A percentile compares a stretch with the other conserved stretches of the same genome.
phyloP scores from a whole-genome alignment of 64 coral and sea anemone species.

The Pachyseris speciosa region DNA sequence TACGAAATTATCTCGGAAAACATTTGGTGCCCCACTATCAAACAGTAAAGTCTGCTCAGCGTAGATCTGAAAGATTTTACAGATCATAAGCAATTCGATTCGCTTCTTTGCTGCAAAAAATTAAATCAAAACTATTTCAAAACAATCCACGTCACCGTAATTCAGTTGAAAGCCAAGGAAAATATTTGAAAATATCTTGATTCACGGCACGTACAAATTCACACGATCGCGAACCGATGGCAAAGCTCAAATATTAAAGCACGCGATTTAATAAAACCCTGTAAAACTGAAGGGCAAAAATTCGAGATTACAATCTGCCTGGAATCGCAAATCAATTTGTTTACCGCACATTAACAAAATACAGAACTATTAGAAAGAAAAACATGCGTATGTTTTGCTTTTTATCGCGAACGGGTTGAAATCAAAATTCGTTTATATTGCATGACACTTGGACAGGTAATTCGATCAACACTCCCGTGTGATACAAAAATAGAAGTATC shows the following conservation, averaged over 20 bases:
- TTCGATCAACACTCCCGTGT: constrained; percentile 13
- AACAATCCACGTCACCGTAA: not conserved
- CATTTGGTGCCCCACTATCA: not conserved
- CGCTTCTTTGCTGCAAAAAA: not conserved
- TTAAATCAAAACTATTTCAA: not conserved
- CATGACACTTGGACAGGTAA: constrained; percentile 17
- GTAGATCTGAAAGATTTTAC: not conserved
- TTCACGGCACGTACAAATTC: not conserved
- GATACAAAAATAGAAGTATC: not conserved
- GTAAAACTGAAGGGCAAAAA: constrained; percentile 5
- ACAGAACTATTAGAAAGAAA: constrained; percentile 6
- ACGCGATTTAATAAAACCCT: not conserved
- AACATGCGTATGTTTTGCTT: constrained; percentile 13
- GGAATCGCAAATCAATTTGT: not conserved
- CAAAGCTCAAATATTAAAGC: no score
- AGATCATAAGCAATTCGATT: not conserved
- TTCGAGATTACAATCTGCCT: not conserved
- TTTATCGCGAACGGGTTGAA: not conserved
- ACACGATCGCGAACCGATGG: not conserved
- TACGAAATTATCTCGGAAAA: not conserved
- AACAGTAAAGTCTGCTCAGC: not conserved
- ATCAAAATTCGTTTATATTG: constrained; percentile 29
- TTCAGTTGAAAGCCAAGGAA: not conserved
- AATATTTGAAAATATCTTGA: not conserved
- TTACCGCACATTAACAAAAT: not conserved